Base-by-base conservation (phyloP, 35 echinoderm and acorn worm species). In the Apostichopus japonicus region DNA sequence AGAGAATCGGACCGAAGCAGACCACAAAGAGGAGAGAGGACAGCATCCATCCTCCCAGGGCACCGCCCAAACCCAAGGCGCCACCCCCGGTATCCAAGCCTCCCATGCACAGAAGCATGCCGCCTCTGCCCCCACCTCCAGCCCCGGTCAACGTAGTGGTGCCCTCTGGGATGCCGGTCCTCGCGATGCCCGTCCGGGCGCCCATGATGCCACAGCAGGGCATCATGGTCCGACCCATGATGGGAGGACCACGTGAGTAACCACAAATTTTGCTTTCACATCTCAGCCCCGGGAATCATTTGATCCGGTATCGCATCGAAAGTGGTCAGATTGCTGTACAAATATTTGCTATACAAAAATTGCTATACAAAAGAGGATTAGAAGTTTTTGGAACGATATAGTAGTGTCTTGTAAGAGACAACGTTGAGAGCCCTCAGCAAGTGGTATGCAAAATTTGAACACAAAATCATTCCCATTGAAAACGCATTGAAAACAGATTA, bases 1-100 rank as follows among this genome's bases (percentile, higher is more conserved):
- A 98, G 77, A 86, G 93, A 52, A 96, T 96, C 2, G 97, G 97
- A 76, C 97, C 97, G 1, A 93, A 96, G 90, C 90, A 92, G 15
- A 79, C 90, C 9, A 78, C 76, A 27, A 79, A 86, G n/a, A 13
- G 77, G 21, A 87, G 51, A 54, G 86, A 51, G 63, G 86, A 67
- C 8, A 63, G 22, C 5, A 59, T 19, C 86, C 71, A 93, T 51
- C 24, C 58, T 17, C 80, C 83, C 92, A 13, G 73, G 72, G 23
- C 86, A 55, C 17, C 62, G 62, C 88, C 75, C 15, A 79, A 78
- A 33, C 10, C 92, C 79, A 63, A 90, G 51, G 86, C 58, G 15
- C 59, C 63, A 21, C 52, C 86, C n/a, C 95, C 94, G 14, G 62
- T 78, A 10, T 27, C 86, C 13, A 71, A 78, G 16, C 84, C 91